Percentiles rank a stretch among this genome's conserved stretches.
phyloP scores from a whole-genome alignment of 2,888 invertebrate species.

The Hetaerina titia region DNA sequence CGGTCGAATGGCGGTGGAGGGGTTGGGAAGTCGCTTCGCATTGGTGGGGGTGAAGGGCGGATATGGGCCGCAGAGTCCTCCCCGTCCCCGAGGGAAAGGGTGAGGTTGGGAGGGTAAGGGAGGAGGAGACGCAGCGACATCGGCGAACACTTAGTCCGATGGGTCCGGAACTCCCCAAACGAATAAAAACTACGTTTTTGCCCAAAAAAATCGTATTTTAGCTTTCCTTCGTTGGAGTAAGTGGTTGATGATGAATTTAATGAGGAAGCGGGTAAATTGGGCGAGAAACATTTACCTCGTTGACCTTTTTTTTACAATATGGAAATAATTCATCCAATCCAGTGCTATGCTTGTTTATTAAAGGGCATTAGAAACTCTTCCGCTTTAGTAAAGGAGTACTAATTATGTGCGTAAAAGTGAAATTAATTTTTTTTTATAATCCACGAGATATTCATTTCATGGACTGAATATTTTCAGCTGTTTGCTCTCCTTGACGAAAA shows the following conservation, averaged over 20 bases:
- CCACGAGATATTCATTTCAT: too few species aligned
- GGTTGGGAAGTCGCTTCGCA: too few species aligned
- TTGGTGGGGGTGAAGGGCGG: too few species aligned
- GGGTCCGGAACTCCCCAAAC: not conserved
- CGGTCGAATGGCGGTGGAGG: too few species aligned
- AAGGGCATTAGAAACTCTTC: not conserved
- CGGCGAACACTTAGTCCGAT: not conserved
- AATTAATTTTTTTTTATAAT: too few species aligned
- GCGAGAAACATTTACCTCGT: not conserved
- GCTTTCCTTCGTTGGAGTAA: not conserved
- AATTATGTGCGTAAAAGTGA: not conserved
- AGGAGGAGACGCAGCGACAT: not conserved
- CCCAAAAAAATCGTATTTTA: not conserved
- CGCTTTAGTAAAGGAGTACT: not conserved
- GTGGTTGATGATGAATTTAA: constrained; percentile 27
- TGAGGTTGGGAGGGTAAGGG: not conserved
- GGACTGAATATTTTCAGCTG: too few species aligned
- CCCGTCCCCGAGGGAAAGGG: not conserved
- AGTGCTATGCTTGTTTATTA: not conserved
- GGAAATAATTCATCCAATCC: not conserved
- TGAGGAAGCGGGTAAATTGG: constrained; percentile 14
- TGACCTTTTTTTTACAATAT: not conserved
- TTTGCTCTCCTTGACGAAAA: too few species aligned
- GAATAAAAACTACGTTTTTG: not conserved
- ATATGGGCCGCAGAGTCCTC: not conserved